Percentiles rank a stretch among this genome's conserved stretches.
phyloP scores from a whole-genome alignment of 2,797 vertebrate genomes.

The Toxotes lorentzi region DNA sequence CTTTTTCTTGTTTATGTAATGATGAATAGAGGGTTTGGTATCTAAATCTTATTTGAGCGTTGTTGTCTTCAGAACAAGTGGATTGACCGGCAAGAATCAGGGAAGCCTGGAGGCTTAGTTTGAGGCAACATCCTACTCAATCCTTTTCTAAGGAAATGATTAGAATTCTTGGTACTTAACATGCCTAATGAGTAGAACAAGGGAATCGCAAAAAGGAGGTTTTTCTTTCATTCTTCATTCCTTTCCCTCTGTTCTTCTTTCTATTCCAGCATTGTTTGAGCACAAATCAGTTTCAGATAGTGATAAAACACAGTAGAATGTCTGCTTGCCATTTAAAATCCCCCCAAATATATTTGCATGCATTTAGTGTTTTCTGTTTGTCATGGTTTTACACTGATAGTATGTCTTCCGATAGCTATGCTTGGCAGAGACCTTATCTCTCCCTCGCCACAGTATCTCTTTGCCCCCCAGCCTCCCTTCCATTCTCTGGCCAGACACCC shows the following conservation, averaged over 20 bases:
- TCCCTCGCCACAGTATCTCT: slow-evolving; percentile 55
- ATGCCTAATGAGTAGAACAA: slow-evolving; percentile 72
- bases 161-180: slow-evolving; percentile 81
- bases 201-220: slow-evolving; percentile 52
- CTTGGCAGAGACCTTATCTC: slow-evolving; percentile 69
- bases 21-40: slow-evolving; percentile 42
- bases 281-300: neutral
- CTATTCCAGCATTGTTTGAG: neutral
- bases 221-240: slow-evolving; percentile 42
- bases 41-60: slow-evolving; percentile 45
- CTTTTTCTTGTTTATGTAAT: slow-evolving; percentile 28
- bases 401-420: slow-evolving; percentile 45
- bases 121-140: slow-evolving; percentile 64
- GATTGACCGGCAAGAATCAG: slow-evolving; percentile 50
- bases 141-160: slow-evolving; percentile 75
- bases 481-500: slow-evolving; percentile 63
- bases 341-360: slow-evolving; percentile 26
- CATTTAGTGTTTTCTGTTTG: slow-evolving; percentile 42
- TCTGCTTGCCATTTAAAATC: neutral
- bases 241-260: slow-evolving; percentile 29
- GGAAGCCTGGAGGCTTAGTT: slow-evolving; percentile 67
- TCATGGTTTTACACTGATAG: slow-evolving; percentile 40
- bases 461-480: slow-evolving; percentile 1
- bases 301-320: neutral
- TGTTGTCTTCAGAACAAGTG: slow-evolving; percentile 50